Evolutionary conservation across 2,888 invertebrate genomes (phyloP).

Genomic region (Parasteatoda lunata): DNA sequence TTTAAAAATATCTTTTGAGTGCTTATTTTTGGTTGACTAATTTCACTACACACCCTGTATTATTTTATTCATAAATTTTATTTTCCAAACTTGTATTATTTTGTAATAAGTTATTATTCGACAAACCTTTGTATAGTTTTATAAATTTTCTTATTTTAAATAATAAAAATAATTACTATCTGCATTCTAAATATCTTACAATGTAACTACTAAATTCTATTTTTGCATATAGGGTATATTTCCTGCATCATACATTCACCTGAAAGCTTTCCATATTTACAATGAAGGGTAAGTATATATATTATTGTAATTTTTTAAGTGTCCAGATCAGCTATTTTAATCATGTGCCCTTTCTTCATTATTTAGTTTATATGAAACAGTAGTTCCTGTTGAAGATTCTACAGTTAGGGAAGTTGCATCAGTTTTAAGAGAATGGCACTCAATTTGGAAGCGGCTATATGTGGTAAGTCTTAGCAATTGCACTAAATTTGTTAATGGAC

Average conservation of each 20-base stretch:
- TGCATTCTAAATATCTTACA: not conserved
- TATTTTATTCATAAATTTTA: no score
- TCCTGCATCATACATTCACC: constrained; percentile 85
- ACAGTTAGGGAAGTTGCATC: constrained; percentile 93
- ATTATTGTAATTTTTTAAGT: not conserved
- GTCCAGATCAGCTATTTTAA: not conserved
- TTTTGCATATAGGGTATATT: constrained; percentile 81
- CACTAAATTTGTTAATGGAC: no score
- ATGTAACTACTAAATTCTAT: not conserved
- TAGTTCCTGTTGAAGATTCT: constrained; percentile 87
- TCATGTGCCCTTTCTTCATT: not conserved
- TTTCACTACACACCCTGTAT: no score
- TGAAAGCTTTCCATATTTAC: constrained; percentile 86
- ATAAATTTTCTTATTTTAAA: not conserved
- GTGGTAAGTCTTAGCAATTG: constrained; percentile 79
- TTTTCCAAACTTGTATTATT: no score
- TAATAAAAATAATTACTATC: not conserved
- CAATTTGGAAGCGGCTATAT: constrained; percentile 92
- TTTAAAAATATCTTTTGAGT: no score
- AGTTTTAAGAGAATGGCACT: constrained; percentile 93
- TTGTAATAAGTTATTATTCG: not conserved
- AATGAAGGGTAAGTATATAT: constrained; percentile 81
- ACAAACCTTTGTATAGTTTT: not conserved
- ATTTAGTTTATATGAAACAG: constrained; percentile 79
- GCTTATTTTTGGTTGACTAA: no score